Conservation (phyloP, 1,140 invertebrate species). For the Drosophila tani region DNA sequence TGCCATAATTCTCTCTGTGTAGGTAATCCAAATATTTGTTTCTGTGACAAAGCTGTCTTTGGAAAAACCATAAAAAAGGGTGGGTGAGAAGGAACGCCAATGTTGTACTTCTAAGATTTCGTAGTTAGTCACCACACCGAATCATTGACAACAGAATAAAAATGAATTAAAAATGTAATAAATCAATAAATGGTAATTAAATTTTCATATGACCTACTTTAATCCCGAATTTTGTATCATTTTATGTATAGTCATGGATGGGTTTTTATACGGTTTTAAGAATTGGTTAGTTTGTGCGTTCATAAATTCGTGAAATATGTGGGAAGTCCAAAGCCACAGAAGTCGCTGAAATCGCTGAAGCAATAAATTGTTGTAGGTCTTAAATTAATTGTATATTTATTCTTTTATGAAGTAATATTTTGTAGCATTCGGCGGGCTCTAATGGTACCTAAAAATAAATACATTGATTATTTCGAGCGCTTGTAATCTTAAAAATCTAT, state of each 20-base stretch:
- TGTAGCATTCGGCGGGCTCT: too few relatives aligned
- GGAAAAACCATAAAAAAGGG: not conserved
- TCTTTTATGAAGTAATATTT: too few relatives aligned
- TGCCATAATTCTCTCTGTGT: too few relatives aligned
- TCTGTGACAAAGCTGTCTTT: too few relatives aligned
- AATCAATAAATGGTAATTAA: conserved; percentile 2
- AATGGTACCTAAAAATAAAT: too few relatives aligned
- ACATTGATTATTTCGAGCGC: too few relatives aligned
- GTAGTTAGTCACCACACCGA: not conserved
- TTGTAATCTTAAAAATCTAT: too few relatives aligned
- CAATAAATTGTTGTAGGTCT: too few relatives aligned
- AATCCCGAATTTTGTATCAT: not conserved
- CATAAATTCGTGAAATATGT: not conserved
- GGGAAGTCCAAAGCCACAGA: too few relatives aligned
- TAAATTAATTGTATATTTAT: too few relatives aligned
- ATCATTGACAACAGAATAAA: not conserved
- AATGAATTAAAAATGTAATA: not conserved
- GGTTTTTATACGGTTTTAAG: not conserved
- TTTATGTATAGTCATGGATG: not conserved
- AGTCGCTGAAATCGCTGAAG: too few relatives aligned
- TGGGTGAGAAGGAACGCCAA: not conserved
- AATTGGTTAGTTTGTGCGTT: not conserved
- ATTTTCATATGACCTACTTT: not conserved
- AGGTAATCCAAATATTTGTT: too few relatives aligned
- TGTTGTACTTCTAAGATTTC: not conserved